These are phyloP conservation scores for Rhodinocichla rosea DNA, from an alignment of 2,113 vertebrate genomes.

Conservation along the genomic window DNA sequence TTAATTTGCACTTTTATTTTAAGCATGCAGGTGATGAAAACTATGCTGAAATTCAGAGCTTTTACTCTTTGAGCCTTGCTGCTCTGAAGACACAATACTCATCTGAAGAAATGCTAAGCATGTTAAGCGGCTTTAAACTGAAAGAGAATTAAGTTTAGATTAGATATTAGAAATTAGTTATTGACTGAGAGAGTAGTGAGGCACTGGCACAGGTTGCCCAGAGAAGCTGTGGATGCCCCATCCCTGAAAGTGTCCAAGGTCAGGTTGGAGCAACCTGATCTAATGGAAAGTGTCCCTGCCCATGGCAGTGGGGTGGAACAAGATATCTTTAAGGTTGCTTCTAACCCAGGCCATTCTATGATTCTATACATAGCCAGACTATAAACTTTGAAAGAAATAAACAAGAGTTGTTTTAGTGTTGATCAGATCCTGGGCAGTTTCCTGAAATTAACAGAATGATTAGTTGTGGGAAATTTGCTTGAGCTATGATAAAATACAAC, in stretches of 20 bases:
- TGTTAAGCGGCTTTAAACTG: not conserved
- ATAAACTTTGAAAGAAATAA: not conserved
- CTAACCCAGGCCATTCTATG: not conserved
- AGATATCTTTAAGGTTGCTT: not conserved
- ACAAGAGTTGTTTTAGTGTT: not conserved
- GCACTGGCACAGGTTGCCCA: not conserved
- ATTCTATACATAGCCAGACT: not conserved
- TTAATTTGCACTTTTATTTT: not conserved
- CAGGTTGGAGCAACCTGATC: not conserved
- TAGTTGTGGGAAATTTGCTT: not conserved
- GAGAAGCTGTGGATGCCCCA: not conserved
- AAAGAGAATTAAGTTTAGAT: not conserved
- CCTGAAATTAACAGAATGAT: not conserved
- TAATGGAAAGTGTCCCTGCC: not conserved
- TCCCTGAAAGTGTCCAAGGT: not conserved
- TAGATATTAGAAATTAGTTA: not conserved
- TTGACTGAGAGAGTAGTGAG: not conserved
- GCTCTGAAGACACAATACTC: not conserved
- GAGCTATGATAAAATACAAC: not conserved
- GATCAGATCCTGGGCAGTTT: not conserved
- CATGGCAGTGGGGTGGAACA: not conserved
- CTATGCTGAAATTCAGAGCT: not conserved
- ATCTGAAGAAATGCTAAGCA: not conserved
- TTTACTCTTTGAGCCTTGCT: not conserved
- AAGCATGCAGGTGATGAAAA: not conserved